Evolutionary conservation across 2,797 vertebrate genomes (phyloP), one percentile per base, ranked within the genome.

Genomic region (Labroides dimidiatus): DNA sequence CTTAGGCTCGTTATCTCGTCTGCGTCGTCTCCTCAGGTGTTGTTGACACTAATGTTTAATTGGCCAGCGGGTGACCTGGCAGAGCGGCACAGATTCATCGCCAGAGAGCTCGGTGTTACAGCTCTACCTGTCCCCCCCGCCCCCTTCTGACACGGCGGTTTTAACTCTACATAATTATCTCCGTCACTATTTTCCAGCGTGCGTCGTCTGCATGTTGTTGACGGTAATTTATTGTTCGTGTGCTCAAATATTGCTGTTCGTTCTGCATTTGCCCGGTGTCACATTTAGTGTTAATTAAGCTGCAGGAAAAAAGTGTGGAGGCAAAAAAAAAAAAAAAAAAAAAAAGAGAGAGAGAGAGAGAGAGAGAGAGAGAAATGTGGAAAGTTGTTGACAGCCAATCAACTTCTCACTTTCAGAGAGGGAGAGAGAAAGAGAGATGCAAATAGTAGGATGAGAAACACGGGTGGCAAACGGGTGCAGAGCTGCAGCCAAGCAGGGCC

Each of bases 361-460:
- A 39, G 37, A 39, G 37, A 42, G 13, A 48, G 55, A 69, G 62
- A 71, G 50, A 79, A 84, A 83, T 75, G 84, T 79, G 89, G 85
- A 89, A 93, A 93, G 89, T 93, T 91, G 93, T 92, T 93, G 92
- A 94, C 91, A 94, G 91, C 88, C 89, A 93, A 91, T 93, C 93
- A 93, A 90, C 89, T 92, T 93, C 89, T 92, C 85, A 85, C 91
- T 85, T 90, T 61, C 71, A 72, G 75, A 84, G 82, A 33, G 30
- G 24, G 82, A 33, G 30, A 33, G 30, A 8, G 30, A 33, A 7
- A 8, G 69, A 70, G 72, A 58, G 76, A 78, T 78, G 87, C 77
- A 89, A 90, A 88, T 89, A 78, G 83, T 79, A 71, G 57, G 80
- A 84, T 33, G 87, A 89, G 84, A 85, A 80, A 68, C 82, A 64